Base-by-base conservation (phyloP, 2,797 vertebrate species). In the Coregonus sp. region DNA sequence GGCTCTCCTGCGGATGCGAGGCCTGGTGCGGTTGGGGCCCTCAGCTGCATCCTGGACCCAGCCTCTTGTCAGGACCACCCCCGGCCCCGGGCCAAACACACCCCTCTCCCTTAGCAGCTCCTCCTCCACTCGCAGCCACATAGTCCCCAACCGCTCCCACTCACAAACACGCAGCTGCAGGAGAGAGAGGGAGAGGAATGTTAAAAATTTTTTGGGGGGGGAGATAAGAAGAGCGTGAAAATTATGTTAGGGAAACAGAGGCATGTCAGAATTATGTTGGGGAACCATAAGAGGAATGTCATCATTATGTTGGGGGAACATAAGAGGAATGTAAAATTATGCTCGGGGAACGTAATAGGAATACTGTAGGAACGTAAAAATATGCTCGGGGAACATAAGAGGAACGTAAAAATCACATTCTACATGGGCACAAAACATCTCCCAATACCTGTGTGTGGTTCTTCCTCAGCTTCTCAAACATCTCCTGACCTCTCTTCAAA, bases 401-500 rank as follows among this genome's bases (percentile, higher is more conserved):
- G 40, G 31, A 33, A 16, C 9, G 52, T 54, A 15, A 15, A 16
- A 54, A 54, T 61, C 18, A 20, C 1, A n/a, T 59, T 59, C 56
- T 59, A n/a, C 2, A 6, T 4, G 7, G n/a, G 56, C 18, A n/a
- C 56, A 37, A 67, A 35, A 68, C 14, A 18, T 52, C 15, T 61
- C 4, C 15, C 72, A 84, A 87, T 90, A 99, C 98, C 96, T 98
- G 97, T 4, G 92, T 0, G 0, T 97, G 89, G 84, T 96, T 96
- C 85, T 92, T 95, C 88, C 94, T 94, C 81, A 98, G 91, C 77
- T 89, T 93, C 16, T 96, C 95, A 56, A 97, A 98, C 35, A 97
- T 88, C 73, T 94, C 92, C 89, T 47, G 40, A 47, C 40, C 40
- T 47, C 40, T 47, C 40, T 94, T 95, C 85, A 94, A 94, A 83